Conservation (phyloP, 2,888 invertebrate species). For the Furcula furcula region DNA sequence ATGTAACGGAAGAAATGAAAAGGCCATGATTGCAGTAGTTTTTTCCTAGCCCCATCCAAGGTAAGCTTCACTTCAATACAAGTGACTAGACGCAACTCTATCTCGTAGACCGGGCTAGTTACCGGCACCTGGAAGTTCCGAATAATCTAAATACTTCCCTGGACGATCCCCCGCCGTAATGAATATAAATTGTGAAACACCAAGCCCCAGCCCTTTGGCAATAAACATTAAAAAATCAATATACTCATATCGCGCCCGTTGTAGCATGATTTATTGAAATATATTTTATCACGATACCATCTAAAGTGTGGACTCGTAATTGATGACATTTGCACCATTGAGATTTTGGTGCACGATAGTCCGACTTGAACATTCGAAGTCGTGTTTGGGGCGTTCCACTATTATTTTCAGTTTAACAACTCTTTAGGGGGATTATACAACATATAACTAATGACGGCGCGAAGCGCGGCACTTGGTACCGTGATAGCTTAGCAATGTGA, state of each 20-base stretch:
- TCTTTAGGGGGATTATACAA: conserved; percentile 46
- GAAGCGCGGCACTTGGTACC: too few species aligned
- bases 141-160: conserved; percentile 17
- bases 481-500: background rate
- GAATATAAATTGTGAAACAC: conserved; percentile 73
- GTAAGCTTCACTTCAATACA: too few species aligned
- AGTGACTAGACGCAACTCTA: background rate
- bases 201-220: conserved; percentile 67
- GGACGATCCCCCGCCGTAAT: conserved; percentile 45
- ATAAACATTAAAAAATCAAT: conserved; percentile 78
- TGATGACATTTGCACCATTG: conserved; percentile 67
- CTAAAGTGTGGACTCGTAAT: conserved; percentile 74
- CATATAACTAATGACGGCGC: too few species aligned
- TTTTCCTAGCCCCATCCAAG: too few species aligned
- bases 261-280: conserved; percentile 74
- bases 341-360: conserved; percentile 37
- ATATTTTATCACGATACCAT: conserved; percentile 76
- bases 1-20: too few species aligned
- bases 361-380: conserved; percentile 16
- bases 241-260: conserved; percentile 64
- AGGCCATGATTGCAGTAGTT: too few species aligned
- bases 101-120: background rate
- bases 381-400: conserved; percentile 38
- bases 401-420: conserved; percentile 76
- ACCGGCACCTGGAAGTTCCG: conserved; percentile 3